Evolutionary conservation across 2,888 invertebrate genomes (phyloP), one percentile per base, ranked within the genome.

Genomic region (Sarcophaga subvicina): DNA sequence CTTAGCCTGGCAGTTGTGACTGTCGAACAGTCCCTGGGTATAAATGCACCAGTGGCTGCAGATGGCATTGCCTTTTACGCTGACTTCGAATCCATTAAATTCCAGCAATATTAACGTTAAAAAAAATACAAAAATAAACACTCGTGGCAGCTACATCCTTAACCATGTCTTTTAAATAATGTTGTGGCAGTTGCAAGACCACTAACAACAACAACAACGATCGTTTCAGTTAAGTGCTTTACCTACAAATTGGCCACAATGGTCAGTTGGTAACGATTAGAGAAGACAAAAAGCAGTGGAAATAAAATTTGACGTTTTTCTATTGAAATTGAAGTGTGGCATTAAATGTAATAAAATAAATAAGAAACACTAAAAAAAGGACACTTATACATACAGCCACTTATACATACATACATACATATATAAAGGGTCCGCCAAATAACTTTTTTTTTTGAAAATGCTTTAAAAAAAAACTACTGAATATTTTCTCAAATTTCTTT

Each of bases 231-330:
- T 60, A 59, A 62, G 10, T 62, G 22, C 10, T 62, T 67, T 80
- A 73, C 66, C 73, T 75, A 78, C 64, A 86, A 87, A 81, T 83
- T 87, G 84, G 62, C 47, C 71, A 27, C n/a, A 81, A 78, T 71
- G 75, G 83, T 64, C 72, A 83, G 73, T 85, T 81, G 77, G 17
- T 77, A 72, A 71, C 70, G 20, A 73, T 81, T 77, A 47, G 75
- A 49, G 45, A 11, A 47, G 69, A 69, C 60, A 80, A 54, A n/a
- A 70, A 66, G 62, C 45, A 37, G 59, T 25, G 75, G 63, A 86
- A 84, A 87, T 81, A 78, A 81, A 82, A 72, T 87, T 82, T 84
- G 87, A 84, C 75, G 66, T 81, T 87, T 87, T 81, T 27, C 76
- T 79, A 60, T 72, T 75, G 67, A 81, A 82, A 81, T 82, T 82